Base-by-base conservation (phyloP, 2,113 vertebrate genomes). In the Gymnobelideus leadbeateri region DNA sequence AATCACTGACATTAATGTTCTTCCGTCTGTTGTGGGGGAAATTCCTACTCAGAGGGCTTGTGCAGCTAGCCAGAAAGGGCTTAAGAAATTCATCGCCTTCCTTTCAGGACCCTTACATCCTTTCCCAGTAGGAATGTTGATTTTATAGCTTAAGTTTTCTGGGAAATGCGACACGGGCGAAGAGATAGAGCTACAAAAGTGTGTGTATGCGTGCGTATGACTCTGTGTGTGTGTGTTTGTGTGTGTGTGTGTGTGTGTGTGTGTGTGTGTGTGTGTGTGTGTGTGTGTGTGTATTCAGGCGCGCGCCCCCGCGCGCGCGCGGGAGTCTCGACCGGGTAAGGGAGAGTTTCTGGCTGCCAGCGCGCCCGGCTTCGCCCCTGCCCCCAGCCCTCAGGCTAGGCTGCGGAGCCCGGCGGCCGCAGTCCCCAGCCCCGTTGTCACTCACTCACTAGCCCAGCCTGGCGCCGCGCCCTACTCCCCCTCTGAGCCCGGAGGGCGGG, bases 381-480 rank as follows among this genome's bases (percentile, higher is more conserved):
- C 68, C 68, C 68, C 37, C 68, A 43, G n/a, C n/a, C 61, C 68
- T 84, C 68, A 5, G 68, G 68, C 68, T 43, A 43, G 68, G 68
- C 68, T 84, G 16, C 68, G n/a, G 68, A 84, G 68, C 7, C 68
- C n/a, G n/a, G 19, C 68, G 68, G 68, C 68, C 68, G 68, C 68
- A 43, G 68, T 84, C 68, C 68, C 68, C n/a, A 84, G 68, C n/a
- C 68, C 68, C n/a, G 68, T 84, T 84, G 68, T 84, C 68, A 84
- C 68, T 84, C 68, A 84, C 68, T 84, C 19, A 43, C n/a, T 84
- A n/a, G 1, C n/a, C 2, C n/a, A 43, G 68, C 37, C 68, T 84
- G 68, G 68, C 68, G 68, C 68, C 68, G 68, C 68, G 68, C 68
- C 68, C n/a, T 84, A n/a, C 68, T 43, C 61, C 37, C 55, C 61